A percentile compares a stretch with the other conserved stretches of the same genome.
phyloP scores from a whole-genome alignment of 1,140 invertebrate species.

The Sesamia nonagrioides region DNA sequence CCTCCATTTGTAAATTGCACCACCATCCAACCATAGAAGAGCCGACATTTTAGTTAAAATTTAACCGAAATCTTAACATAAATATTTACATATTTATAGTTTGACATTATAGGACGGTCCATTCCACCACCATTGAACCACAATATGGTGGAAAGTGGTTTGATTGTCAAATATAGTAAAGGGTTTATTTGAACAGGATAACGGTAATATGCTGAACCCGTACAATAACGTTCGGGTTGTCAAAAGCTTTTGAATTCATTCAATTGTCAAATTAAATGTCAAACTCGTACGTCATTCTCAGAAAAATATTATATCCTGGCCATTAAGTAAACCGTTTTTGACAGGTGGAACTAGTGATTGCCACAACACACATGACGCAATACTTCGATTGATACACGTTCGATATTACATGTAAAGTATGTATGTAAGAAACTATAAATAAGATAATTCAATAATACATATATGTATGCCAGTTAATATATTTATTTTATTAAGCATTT shows the following conservation, averaged over 20 bases:
- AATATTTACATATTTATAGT: slow-evolving; percentile 74
- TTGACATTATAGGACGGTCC: not conserved
- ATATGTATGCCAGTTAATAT: no score
- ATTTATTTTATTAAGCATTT: no score
- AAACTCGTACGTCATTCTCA: no score
- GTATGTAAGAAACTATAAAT: no score
- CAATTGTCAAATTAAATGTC: not conserved
- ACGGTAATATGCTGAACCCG: not conserved
- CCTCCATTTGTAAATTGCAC: slow-evolving; percentile 42
- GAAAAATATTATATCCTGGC: no score
- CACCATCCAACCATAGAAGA: slow-evolving; percentile 51
- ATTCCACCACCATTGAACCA: not conserved
- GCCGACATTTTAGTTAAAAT: slow-evolving; percentile 67
- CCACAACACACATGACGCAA: no score
- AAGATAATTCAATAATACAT: no score
- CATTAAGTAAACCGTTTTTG: no score
- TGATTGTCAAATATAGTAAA: slow-evolving; percentile 14
- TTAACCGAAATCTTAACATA: slow-evolving; percentile 72
- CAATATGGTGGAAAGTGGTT: not conserved
- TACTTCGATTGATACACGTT: no score
- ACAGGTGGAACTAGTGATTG: no score
- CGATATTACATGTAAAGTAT: no score
- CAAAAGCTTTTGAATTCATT: not conserved
- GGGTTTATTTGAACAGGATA: slow-evolving; percentile 20
- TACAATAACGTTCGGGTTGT: not conserved